A percentile compares a stretch with the other conserved stretches of the same genome.
Conservation (phyloP, 1,140 invertebrate species). For the Cephus cinctus region DNA sequence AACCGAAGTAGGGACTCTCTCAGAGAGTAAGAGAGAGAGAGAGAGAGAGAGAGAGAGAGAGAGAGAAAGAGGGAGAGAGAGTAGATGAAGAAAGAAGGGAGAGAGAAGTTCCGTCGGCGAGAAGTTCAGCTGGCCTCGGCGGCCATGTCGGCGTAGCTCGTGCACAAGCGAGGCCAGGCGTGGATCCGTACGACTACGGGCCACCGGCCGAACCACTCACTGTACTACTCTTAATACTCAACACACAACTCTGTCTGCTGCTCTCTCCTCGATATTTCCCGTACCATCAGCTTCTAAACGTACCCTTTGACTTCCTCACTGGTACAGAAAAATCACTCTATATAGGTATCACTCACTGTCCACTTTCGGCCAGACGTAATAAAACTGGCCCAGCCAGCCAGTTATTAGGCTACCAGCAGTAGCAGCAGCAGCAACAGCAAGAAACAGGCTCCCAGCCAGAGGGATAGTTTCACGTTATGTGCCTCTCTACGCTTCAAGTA, state of each 20-base stretch:
- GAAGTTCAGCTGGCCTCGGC: slow-evolving; percentile 48
- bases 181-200: slow-evolving; percentile 22
- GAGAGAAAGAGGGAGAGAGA: background rate
- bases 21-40: slow-evolving; percentile 6
- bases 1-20: no score
- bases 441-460: no score
- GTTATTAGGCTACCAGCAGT: no score
- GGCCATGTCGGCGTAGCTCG: slow-evolving; percentile 42
- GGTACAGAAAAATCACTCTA: no score
- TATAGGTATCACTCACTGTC: no score
- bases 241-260: slow-evolving; percentile 4
- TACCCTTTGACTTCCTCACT: background rate
- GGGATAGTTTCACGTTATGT: no score
- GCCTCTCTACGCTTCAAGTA: no score
- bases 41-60: background rate
- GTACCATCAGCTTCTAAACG: background rate
- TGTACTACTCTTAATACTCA: slow-evolving; percentile 4
- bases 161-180: slow-evolving; percentile 37
- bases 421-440: no score
- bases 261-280: background rate
- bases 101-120: slow-evolving; percentile 15
- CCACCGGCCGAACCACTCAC: slow-evolving; percentile 1
- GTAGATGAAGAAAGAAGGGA: slow-evolving; percentile 9
- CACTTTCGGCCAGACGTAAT: no score
- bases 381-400: no score